Conservation (phyloP, 2,888 invertebrate species). For the Colletes collaris region DNA sequence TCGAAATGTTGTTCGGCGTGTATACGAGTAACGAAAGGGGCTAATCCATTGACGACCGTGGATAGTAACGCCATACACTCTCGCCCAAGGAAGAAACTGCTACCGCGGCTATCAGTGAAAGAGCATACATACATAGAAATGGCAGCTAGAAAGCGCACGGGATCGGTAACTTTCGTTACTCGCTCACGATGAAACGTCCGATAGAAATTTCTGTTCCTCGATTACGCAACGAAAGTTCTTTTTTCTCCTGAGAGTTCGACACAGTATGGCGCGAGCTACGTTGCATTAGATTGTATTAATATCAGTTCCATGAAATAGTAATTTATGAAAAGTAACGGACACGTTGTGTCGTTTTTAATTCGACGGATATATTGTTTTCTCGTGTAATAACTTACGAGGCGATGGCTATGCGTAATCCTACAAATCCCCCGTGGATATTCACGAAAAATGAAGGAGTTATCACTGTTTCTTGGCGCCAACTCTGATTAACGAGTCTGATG, state of each 20-base stretch:
- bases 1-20: conserved; percentile 28
- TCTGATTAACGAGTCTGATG: background rate
- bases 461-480: conserved; percentile 1
- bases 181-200: conserved; percentile 11
- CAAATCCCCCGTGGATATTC: too few species aligned
- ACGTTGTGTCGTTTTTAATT: too few species aligned
- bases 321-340: too few species aligned
- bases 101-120: conserved; percentile 38
- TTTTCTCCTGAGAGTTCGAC: background rate
- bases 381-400: too few species aligned
- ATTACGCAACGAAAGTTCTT: conserved; percentile 37
- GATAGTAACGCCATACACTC: conserved; percentile 18
- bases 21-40: conserved; percentile 15
- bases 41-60: conserved; percentile 48
- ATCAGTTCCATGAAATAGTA: too few species aligned
- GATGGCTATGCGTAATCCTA: too few species aligned
- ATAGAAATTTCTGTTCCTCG: conserved; percentile 32
- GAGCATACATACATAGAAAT: conserved; percentile 28
- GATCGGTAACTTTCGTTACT: conserved; percentile 25
- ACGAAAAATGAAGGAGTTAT: background rate
- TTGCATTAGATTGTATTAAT: too few species aligned
- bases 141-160: conserved; percentile 29
- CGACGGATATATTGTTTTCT: too few species aligned
- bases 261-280: background rate
- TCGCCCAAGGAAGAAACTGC: conserved; percentile 22